Evolutionary conservation across 1,140 invertebrate genomes (phyloP), one percentile per base, ranked within the genome.

Genomic region (Palaemon carinicauda): DNA sequence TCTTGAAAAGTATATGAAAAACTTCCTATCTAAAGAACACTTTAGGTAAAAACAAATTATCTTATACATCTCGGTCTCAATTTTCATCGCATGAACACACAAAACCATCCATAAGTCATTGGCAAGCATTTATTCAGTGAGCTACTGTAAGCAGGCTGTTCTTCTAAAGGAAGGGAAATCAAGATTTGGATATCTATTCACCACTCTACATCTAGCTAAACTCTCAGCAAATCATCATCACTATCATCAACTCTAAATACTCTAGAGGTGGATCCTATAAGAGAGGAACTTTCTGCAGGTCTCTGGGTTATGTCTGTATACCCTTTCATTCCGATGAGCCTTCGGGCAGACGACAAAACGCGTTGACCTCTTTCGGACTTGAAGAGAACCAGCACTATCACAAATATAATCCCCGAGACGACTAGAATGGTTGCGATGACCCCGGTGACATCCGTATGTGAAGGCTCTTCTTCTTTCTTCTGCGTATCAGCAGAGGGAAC

Each of bases 201-300:
- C 41, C 29, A 33, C 41, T 74, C 29, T 54, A 19, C 27, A 15
- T 15, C 29, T 75, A 53, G 19, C 81, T 82, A 86, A 17, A 86
- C 60, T 73, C 77, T 79, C 15, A 86, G 77, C 29, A 86, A 24
- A 50, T 86, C 77, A 80, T 86, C 84, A 80, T 86, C 84, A 41
- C 84, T 86, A 33, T 86, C 84, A 80, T 86, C 84, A 51, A 73
- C 77, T 50, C 65, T 86, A 31, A 71, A 86, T n/a, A 80, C 52
- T 54, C 77, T 73, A 71, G 21, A 41, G 14, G 82, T 69, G n/a
- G 65, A 33, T 65, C 84, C 65, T 74, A 86, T 52, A n/a, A 86
- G 77, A 24, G 84, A 79, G 27, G 84, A 86, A 33, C 41, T 80
- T 86, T 86, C 84, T 41, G 53, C 12, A 7, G 65, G 77, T n/a